Evolutionary conservation across 2,888 invertebrate genomes (phyloP).

Genomic region (Synergus umbraculus): DNA sequence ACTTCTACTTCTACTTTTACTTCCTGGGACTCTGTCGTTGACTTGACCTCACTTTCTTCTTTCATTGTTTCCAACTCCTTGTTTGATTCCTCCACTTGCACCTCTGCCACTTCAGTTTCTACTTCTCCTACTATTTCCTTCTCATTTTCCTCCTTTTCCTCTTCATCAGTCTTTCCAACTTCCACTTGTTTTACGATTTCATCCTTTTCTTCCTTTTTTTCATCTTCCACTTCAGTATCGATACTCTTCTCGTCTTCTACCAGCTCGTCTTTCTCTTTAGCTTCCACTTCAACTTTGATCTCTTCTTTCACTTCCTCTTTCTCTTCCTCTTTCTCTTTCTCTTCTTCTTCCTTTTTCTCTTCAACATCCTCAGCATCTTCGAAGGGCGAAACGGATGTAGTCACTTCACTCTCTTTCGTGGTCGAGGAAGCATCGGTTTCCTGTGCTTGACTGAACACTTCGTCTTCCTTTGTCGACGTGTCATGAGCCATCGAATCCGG

Average conservation of each 20-base stretch:
- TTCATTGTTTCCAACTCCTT: conserved; percentile 46
- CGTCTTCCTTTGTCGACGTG: conserved; percentile 51
- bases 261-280: conserved; percentile 35
- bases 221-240: conserved; percentile 18
- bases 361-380: conserved; percentile 37
- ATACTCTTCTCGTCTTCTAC: conserved; percentile 53
- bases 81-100: conserved; percentile 39
- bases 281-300: background rate
- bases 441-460: conserved; percentile 46
- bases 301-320: conserved; percentile 44
- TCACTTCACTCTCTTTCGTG: conserved; percentile 48
- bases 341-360: conserved; percentile 41
- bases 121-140: conserved; percentile 45
- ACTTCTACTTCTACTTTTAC: conserved; percentile 44
- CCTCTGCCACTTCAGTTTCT: conserved; percentile 43
- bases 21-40: conserved; percentile 43
- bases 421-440: conserved; percentile 54
- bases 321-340: conserved; percentile 45
- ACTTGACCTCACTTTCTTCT: conserved; percentile 45
- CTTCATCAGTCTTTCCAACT: conserved; percentile 44
- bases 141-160: conserved; percentile 51
- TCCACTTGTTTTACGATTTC: conserved; percentile 45
- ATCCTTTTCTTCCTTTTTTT: conserved; percentile 42
- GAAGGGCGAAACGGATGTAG: conserved; percentile 35
- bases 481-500: conserved; percentile 61